Conservation (phyloP, 2,888 invertebrate species). For the Rosalia funebris region DNA sequence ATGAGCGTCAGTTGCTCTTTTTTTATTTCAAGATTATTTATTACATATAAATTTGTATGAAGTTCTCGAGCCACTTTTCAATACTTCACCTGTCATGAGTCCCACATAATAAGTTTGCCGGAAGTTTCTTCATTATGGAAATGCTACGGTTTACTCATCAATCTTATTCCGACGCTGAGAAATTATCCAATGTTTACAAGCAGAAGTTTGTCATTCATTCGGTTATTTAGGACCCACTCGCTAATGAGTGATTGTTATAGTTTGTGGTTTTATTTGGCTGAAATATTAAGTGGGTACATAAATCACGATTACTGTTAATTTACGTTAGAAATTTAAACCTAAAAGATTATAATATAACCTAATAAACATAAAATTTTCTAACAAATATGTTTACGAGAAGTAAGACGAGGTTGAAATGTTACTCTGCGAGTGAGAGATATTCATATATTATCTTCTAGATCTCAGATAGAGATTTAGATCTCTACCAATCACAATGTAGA, state of each 20-base stretch:
- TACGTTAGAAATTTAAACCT: too few species aligned
- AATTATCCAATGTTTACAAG: conserved; percentile 18
- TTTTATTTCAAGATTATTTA: conserved; percentile 1
- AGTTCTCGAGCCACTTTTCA: conserved; percentile 10
- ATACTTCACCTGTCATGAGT: conserved; percentile 2
- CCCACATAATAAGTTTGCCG: conserved; percentile 2
- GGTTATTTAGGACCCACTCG: conserved; percentile 1
- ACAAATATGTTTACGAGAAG: too few species aligned
- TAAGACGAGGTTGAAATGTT: too few species aligned
- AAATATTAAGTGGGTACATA: too few species aligned
- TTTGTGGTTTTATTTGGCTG: neutral
- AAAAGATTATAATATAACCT: too few species aligned
- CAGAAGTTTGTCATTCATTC: conserved; percentile 3
- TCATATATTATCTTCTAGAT: too few species aligned
- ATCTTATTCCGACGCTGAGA: conserved; percentile 8
- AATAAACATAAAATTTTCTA: too few species aligned
- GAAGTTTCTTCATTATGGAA: conserved; percentile 26
- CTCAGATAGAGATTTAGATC: too few species aligned
- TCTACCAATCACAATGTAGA: too few species aligned
- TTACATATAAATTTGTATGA: conserved; percentile 12
- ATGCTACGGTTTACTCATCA: conserved; percentile 12
- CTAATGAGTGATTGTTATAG: conserved; percentile 1
- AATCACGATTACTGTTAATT: too few species aligned
- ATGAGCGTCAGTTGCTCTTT: neutral
- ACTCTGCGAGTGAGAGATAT: too few species aligned